Evolutionary conservation across 2,888 invertebrate species (phyloP).

Genomic region (Sycophila texana): DNA sequence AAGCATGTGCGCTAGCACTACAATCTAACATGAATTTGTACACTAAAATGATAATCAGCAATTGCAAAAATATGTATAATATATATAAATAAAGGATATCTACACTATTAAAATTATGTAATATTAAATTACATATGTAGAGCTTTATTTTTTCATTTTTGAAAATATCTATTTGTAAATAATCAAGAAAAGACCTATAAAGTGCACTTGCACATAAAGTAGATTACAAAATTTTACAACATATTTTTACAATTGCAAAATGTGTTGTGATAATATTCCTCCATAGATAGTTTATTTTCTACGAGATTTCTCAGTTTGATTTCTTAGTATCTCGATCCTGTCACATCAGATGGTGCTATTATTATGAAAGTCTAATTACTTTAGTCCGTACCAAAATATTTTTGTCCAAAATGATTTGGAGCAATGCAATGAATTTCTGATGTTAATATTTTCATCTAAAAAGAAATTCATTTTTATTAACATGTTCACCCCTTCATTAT

Average conservation of each 20-base stretch:
- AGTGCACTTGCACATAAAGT: slow-evolving; percentile 17
- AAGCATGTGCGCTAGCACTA: not conserved
- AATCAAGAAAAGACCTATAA: slow-evolving; percentile 12
- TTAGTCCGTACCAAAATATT: slow-evolving; percentile 98
- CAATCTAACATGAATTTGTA: not conserved
- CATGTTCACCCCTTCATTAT: not conserved
- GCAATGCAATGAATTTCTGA: slow-evolving; percentile 96
- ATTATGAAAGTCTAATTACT: slow-evolving; percentile 57
- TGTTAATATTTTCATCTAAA: slow-evolving; percentile 93
- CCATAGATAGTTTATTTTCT: slow-evolving; percentile 57
- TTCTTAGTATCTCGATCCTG: slow-evolving; percentile 41
- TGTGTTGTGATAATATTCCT: slow-evolving; percentile 14
- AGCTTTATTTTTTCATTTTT: too few relatives aligned
- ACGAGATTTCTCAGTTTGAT: slow-evolving; percentile 28
- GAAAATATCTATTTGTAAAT: too few relatives aligned
- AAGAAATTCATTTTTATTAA: slow-evolving; percentile 51
- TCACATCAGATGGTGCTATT: slow-evolving; percentile 49
- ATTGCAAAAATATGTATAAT: slow-evolving; percentile 39
- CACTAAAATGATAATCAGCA: slow-evolving; percentile 25
- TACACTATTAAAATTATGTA: too few relatives aligned
- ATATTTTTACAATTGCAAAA: slow-evolving; percentile 47
- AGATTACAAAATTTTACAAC: slow-evolving; percentile 7
- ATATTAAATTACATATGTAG: too few relatives aligned
- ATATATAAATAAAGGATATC: not conserved
- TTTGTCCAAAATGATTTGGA: slow-evolving; percentile 98